Percentiles rank a stretch among this genome's conserved stretches.
These are phyloP conservation scores for Sebastes miniatus DNA, from an alignment of 2,797 vertebrate genomes.

Conservation along the genomic window DNA sequence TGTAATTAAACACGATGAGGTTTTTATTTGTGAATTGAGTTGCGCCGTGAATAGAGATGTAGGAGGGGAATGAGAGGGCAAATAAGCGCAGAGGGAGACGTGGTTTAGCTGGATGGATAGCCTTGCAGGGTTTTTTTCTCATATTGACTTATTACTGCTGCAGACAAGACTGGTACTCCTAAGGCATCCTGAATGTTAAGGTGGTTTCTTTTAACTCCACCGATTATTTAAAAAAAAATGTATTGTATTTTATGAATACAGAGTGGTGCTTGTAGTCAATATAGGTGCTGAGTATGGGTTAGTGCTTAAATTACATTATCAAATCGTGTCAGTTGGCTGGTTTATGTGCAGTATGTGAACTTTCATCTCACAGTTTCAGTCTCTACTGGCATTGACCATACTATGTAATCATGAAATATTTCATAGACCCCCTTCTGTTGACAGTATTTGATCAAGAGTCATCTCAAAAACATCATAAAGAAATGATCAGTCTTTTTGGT, in stretches of 20 bases:
- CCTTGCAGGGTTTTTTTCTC: slow-evolving; percentile 47
- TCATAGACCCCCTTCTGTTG: neutral
- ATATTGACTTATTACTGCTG: slow-evolving; percentile 25
- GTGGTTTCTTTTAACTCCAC: neutral
- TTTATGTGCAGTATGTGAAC: slow-evolving; percentile 7
- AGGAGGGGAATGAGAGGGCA: slow-evolving; percentile 36
- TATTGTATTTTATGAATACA: neutral
- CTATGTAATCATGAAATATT: neutral
- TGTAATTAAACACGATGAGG: slow-evolving; percentile 80
- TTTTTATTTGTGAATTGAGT: slow-evolving; percentile 81
- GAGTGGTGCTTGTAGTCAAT: neutral
- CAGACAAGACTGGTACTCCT: neutral
- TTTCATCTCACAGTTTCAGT: neutral
- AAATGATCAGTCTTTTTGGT: neutral
- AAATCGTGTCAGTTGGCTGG: neutral
- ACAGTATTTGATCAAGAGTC: slow-evolving; percentile 7
- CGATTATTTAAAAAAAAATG: neutral
- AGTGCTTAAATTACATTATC: neutral
- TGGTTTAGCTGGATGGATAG: slow-evolving; percentile 33
- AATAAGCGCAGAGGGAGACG: slow-evolving; percentile 37
- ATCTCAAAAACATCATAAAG: slow-evolving; percentile 8
- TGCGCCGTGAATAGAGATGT: slow-evolving; percentile 56
- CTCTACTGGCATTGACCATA: neutral
- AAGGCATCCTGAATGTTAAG: neutral
- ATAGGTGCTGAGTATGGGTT: neutral